Evolutionary conservation across 2,888 invertebrate species (phyloP), one percentile per base, ranked within the genome.

Genomic region (Serripes groenlandicus): DNA sequence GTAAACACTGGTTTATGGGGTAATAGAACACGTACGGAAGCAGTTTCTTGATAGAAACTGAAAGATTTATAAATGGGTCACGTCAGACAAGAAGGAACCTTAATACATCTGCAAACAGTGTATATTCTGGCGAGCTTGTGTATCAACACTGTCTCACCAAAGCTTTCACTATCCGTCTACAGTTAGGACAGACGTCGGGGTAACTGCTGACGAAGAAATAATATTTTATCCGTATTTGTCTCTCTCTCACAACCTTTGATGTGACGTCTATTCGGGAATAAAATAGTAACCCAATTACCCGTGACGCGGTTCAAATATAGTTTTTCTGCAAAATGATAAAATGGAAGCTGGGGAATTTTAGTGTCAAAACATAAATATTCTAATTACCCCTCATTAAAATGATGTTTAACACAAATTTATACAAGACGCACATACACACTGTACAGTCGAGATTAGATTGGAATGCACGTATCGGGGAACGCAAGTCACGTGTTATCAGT

Each of bases 381-480:
- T 84, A 84, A 84, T 84, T 84, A 84, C 78, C 28, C 21, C 84
- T 80, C 84, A 78, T 84, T 84, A 84, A 84, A 84, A 75, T 71
- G 80, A 80, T 84, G 84, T 84, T 75, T 56, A 71, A 84, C 84
- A 84, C 78, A 84, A 81, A 75, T 75, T 78, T 71, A 74, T 74
- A 84, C 84, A 84, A 73, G 77, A 7, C 26, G 70, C 69, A 49
- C 69, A 79, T n/a, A n/a, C 74, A 71, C 73, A 75, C 37, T 71
- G 69, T 80, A 80, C 77, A 66, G 71, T 35, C 26, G 3, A 62
- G 82, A 82, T 82, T 72, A 78, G 82, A 83, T 78, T 75, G 54
- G 28, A 49, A 4, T 28, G 66, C 18, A 26, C 23, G 23, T 56
- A 15, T 56, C 56, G 28, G 2, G 23, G 28, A 26, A 26, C 21